A percentile compares a stretch with the other conserved stretches of the same genome.
Conservation (phyloP, 2,797 vertebrate genomes). For the Huso huso region DNA sequence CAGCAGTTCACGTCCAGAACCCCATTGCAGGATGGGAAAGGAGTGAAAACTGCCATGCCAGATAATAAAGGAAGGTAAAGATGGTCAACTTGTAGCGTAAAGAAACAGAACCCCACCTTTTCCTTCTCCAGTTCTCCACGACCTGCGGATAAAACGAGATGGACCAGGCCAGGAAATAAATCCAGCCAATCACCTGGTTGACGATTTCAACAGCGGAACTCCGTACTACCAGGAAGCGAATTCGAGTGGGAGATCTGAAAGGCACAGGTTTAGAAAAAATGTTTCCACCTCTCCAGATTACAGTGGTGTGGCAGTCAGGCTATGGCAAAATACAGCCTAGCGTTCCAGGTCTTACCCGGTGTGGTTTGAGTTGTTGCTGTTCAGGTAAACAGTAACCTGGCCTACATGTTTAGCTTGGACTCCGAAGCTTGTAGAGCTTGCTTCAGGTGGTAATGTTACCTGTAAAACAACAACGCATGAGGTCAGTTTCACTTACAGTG, state of each 20-base stretch:
- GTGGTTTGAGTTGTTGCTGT: slow-evolving; percentile 53
- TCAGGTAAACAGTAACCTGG: slow-evolving; percentile 74
- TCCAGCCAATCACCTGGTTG: slow-evolving; percentile 84
- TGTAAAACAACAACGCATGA: slow-evolving; percentile 33
- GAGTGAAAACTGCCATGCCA: too few species aligned
- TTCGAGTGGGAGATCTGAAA: slow-evolving; percentile 52
- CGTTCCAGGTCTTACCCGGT: slow-evolving; percentile 50
- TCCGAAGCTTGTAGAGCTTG: slow-evolving; percentile 52
- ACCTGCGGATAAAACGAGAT: slow-evolving; percentile 92
- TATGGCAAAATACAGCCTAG: neutral
- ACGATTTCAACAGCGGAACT: slow-evolving; percentile 61
- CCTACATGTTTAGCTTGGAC: slow-evolving; percentile 69
- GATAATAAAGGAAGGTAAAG: too few species aligned
- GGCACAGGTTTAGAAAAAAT: slow-evolving; percentile 2
- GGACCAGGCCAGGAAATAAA: slow-evolving; percentile 93
- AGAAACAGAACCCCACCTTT: slow-evolving; percentile 61
- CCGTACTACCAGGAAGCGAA: slow-evolving; percentile 76
- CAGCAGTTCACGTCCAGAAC: too few species aligned
- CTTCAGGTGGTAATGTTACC: slow-evolving; percentile 59
- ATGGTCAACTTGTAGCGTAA: too few species aligned
- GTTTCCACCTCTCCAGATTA: neutral
- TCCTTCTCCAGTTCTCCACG: slow-evolving; percentile 80
- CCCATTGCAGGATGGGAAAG: too few species aligned
- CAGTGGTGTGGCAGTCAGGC: too few species aligned
- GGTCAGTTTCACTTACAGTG: neutral